phyloP scores from a whole-genome alignment of 2,113 vertebrate genomes.

The Limnothrissa miodon region DNA sequence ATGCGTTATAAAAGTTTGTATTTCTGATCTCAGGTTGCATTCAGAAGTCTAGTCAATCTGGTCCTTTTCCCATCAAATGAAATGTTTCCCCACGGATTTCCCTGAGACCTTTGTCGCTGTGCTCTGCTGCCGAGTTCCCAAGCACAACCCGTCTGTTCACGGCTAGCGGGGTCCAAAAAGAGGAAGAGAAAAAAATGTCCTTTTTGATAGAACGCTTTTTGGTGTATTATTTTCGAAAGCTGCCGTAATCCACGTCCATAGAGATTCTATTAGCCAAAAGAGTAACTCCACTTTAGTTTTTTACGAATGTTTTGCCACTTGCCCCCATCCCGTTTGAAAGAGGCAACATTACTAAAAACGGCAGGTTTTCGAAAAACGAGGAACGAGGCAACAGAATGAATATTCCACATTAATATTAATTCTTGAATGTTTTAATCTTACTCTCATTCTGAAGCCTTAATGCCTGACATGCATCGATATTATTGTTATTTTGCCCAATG shows the following conservation, averaged over 20 bases:
- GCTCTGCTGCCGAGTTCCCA: background rate
- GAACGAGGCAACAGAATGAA: constrained; percentile 1
- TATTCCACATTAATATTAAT: constrained; percentile 5
- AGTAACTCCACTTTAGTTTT: background rate
- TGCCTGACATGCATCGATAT: background rate
- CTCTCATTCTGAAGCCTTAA: constrained; percentile 7
- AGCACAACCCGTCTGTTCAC: constrained; percentile 14
- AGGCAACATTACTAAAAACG: constrained; percentile 23
- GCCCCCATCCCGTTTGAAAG: constrained; percentile 28
- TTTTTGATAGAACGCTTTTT: constrained; percentile 23
- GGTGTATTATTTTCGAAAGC: background rate
- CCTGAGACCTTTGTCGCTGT: constrained; percentile 16
- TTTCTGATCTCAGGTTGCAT: background rate
- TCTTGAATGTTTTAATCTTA: background rate
- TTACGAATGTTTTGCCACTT: constrained; percentile 23
- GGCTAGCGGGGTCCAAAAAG: constrained; percentile 29
- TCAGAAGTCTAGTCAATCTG: background rate
- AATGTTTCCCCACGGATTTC: background rate
- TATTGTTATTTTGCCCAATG: constrained; percentile 34
- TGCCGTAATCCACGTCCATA: background rate
- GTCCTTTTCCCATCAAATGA: background rate
- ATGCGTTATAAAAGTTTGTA: background rate
- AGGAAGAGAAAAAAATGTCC: constrained; percentile 16
- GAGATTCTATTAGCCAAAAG: background rate
- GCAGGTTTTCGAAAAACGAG: background rate